These are phyloP conservation scores for Eristalis tenax DNA, from an alignment of 2,888 invertebrate species.

Conservation along the genomic window DNA sequence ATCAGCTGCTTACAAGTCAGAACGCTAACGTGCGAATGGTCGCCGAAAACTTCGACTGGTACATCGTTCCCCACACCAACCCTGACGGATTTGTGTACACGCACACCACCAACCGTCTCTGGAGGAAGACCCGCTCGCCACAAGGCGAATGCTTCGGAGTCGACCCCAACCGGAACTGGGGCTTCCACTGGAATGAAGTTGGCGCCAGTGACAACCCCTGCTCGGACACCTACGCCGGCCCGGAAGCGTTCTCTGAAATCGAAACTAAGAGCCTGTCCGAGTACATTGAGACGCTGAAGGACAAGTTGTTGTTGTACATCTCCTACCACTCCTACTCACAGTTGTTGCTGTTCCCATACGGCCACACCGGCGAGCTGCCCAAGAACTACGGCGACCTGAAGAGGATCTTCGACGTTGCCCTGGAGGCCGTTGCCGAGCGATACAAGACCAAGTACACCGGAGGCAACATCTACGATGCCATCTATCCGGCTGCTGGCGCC, in stretches of 20 bases:
- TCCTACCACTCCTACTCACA: conserved; percentile 90
- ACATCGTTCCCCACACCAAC: conserved; percentile 88
- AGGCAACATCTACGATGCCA: conserved; percentile 82
- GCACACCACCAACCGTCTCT: conserved; percentile 84
- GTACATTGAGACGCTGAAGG: conserved; percentile 82
- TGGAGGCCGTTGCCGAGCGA: conserved; percentile 77
- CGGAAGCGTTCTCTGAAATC: conserved; percentile 86
- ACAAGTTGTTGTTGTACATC: conserved; percentile 84
- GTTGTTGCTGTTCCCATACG: conserved; percentile 86
- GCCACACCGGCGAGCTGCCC: conserved; percentile 82
- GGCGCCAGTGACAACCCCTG: conserved; percentile 84
- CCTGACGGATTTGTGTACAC: conserved; percentile 90
- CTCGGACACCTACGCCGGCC: conserved; percentile 86
- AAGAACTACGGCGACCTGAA: conserved; percentile 83
- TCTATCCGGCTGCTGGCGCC: conserved; percentile 83
- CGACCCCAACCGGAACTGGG: conserved; percentile 91
- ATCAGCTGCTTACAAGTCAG: conserved; percentile 84
- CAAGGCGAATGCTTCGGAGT: conserved; percentile 84
- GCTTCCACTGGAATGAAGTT: conserved; percentile 85
- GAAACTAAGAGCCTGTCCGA: conserved; percentile 84
- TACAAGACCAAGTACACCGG: conserved; percentile 81
- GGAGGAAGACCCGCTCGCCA: conserved; percentile 85
- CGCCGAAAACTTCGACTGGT: conserved; percentile 86
- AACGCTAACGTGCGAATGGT: conserved; percentile 81
- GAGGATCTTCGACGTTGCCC: conserved; percentile 75